Percentiles rank a stretch among this genome's conserved stretches.
These are phyloP conservation scores for Atta colombica DNA, from an alignment of 1,140 invertebrate species.

Conservation along the genomic window DNA sequence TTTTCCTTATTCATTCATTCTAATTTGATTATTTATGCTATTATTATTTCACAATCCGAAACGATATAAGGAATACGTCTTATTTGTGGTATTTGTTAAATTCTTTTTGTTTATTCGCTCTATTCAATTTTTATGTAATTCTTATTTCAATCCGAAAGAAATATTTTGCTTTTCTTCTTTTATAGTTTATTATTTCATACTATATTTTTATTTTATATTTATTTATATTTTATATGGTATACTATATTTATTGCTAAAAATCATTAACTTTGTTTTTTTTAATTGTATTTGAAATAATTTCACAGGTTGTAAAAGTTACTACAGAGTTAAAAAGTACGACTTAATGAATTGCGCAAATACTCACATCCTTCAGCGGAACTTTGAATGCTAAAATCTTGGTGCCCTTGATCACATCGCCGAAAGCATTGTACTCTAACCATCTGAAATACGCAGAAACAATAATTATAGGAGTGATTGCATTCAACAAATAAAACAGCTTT, in stretches of 20 bases:
- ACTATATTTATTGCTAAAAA: background rate
- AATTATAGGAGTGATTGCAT: background rate
- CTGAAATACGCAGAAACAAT: conserved; percentile 83
- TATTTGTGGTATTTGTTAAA: background rate
- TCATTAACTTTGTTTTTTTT: too few species aligned
- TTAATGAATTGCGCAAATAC: conserved; percentile 74
- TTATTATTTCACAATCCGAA: background rate
- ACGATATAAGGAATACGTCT: background rate
- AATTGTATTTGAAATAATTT: background rate
- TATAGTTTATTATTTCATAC: background rate
- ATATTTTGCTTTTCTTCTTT: background rate
- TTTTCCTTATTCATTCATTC: background rate
- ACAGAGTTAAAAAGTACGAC: background rate
- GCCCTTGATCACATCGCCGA: conserved; percentile 89
- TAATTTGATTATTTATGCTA: background rate
- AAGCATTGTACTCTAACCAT: conserved; percentile 90
- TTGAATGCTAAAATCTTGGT: conserved; percentile 93
- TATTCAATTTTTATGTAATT: background rate
- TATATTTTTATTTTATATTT: background rate
- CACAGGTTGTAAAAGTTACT: background rate
- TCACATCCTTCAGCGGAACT: conserved; percentile 91
- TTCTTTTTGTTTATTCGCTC: background rate
- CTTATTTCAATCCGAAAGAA: background rate
- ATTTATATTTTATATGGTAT: background rate
- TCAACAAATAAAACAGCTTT: too few species aligned